Percentiles rank a stretch among this genome's conserved stretches.
Evolutionary conservation across 2,888 invertebrate genomes (phyloP).

Genomic region (Rhaphigaster nebulosa): DNA sequence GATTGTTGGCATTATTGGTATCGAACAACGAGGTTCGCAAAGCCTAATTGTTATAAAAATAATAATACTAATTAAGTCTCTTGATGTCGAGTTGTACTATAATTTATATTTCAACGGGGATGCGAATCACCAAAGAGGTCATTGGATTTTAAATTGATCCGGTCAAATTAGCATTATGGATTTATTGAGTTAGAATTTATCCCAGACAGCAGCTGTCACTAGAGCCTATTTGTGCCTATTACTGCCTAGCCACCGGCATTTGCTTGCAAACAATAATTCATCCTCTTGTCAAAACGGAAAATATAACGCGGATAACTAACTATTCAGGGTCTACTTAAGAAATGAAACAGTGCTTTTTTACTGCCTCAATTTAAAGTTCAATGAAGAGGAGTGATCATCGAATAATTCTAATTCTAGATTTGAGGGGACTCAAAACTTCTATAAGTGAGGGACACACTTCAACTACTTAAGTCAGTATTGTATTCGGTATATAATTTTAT

Average conservation of each 20-base stretch:
- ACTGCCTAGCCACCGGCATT: not conserved
- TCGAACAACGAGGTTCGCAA: no score
- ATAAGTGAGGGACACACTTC: no score
- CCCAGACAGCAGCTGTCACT: slow-evolving; percentile 31
- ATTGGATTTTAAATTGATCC: slow-evolving; percentile 30
- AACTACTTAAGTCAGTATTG: no score
- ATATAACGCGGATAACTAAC: not conserved
- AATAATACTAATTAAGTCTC: no score
- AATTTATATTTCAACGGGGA: not conserved
- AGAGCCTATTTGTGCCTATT: slow-evolving; percentile 27
- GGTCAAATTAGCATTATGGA: slow-evolving; percentile 30
- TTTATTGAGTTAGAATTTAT: slow-evolving; percentile 41
- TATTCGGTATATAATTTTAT: no score
- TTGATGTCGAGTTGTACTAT: not conserved
- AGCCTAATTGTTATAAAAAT: no score
- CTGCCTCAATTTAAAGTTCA: not conserved
- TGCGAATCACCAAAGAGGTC: slow-evolving; percentile 1
- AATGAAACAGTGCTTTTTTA: not conserved
- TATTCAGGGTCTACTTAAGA: not conserved
- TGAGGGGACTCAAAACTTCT: no score
- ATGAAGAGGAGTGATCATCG: no score
- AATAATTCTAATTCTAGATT: no score
- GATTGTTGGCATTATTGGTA: no score
- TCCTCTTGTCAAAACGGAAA: slow-evolving; percentile 3
- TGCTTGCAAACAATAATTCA: slow-evolving; percentile 36